A percentile compares a stretch with the other conserved stretches of the same genome.
These are phyloP conservation scores for Microcebus murinus DNA, from an alignment of 2,113 vertebrate species.

Conservation along the genomic window DNA sequence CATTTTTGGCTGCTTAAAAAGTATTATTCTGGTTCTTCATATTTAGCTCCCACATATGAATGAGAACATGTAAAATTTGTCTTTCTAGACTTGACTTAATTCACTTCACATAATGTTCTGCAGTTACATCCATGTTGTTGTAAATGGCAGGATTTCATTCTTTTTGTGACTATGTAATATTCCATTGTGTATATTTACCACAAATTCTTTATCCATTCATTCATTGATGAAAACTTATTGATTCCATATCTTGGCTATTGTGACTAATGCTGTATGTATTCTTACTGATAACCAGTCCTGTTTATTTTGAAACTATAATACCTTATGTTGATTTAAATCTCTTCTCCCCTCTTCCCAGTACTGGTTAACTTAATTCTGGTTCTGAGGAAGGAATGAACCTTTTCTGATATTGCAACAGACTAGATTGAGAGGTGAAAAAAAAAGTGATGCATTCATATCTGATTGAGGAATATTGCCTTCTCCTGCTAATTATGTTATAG, in stretches of 20 bases:
- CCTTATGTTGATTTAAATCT: not conserved
- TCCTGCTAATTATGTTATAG: not conserved
- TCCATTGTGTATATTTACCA: no score
- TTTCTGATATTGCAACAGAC: not conserved
- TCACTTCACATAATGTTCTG: no score
- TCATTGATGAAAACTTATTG: no score
- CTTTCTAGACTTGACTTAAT: no score
- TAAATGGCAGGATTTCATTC: no score
- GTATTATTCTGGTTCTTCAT: not conserved
- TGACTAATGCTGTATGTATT: no score
- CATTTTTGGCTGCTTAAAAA: not conserved
- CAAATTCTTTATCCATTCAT: no score
- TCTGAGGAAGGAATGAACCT: not conserved
- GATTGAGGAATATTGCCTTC: not conserved
- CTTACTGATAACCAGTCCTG: not conserved
- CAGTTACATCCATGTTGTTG: no score
- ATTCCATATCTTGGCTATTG: no score
- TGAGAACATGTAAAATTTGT: no score
- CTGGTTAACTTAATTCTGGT: not conserved
- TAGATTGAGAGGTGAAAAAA: not conserved
- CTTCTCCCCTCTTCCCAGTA: not conserved
- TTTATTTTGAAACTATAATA: not conserved
- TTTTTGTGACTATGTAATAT: no score
- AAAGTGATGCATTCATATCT: not conserved
- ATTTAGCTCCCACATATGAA: no score